A percentile compares a stretch with the other conserved stretches of the same genome.
Evolutionary conservation across 2,888 invertebrate genomes (phyloP).

Genomic region (Siphlonurus alternatus): DNA sequence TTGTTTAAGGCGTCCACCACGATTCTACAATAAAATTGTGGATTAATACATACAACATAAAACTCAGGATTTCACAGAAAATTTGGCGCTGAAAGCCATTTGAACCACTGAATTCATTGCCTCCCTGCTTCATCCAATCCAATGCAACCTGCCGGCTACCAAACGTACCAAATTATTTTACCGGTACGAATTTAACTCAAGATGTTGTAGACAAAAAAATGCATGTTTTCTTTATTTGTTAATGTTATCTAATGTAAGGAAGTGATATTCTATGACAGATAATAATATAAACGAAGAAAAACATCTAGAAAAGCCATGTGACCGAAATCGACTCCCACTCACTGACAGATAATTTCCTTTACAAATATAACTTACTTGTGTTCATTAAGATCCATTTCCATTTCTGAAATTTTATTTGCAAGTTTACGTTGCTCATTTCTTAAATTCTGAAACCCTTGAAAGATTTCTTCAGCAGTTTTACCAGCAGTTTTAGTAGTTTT

Average conservation of each 20-base stretch:
- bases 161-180: too few relatives aligned
- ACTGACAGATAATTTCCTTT: neutral
- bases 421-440: conserved; percentile 74
- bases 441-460: conserved; percentile 71
- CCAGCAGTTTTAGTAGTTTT: conserved; percentile 24
- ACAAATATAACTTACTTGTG: conserved; percentile 56
- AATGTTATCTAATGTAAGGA: too few relatives aligned
- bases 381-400: conserved; percentile 89
- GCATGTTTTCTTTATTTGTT: too few relatives aligned
- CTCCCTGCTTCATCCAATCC: too few relatives aligned
- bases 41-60: conserved; percentile 7
- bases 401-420: conserved; percentile 75
- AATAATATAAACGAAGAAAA: too few relatives aligned
- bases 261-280: too few relatives aligned
- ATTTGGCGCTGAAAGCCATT: neutral
- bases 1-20: conserved; percentile 84
- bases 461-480: conserved; percentile 58
- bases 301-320: too few relatives aligned
- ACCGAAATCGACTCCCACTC: too few relatives aligned
- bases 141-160: too few relatives aligned
- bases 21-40: conserved; percentile 43
- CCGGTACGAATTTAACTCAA: too few relatives aligned
- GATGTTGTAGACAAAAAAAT: too few relatives aligned
- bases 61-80: neutral
- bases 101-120: too few relatives aligned